These are phyloP conservation scores for Rhinogobio ventralis DNA, from an alignment of 2,797 vertebrate species.

Conservation along the genomic window DNA sequence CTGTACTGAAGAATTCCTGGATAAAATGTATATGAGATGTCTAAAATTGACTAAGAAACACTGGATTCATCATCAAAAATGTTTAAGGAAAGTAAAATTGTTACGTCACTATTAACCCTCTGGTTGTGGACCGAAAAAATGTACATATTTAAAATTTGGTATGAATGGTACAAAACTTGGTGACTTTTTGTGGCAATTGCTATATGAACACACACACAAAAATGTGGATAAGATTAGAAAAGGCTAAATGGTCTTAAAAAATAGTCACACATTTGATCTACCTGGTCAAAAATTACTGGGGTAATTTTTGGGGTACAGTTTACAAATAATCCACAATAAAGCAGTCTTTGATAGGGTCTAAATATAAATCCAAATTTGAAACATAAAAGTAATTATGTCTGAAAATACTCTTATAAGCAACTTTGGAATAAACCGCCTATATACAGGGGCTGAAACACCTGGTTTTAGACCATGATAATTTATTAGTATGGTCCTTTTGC, in stretches of 20 bases:
- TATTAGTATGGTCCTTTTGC: too few relatives aligned
- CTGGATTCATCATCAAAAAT: background rate
- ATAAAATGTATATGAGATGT: conserved; percentile 18
- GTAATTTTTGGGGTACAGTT: background rate
- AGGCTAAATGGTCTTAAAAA: background rate
- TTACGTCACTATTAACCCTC: background rate
- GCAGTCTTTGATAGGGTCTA: too few relatives aligned
- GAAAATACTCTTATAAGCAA: too few relatives aligned
- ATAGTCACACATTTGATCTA: background rate
- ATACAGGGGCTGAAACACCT: background rate
- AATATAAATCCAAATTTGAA: background rate
- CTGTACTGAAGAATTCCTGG: conserved; percentile 89
- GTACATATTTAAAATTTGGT: background rate
- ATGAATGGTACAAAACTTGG: background rate
- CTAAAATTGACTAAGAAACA: background rate
- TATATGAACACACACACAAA: background rate
- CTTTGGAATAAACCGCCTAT: too few relatives aligned
- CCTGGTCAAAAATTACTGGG: background rate
- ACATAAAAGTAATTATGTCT: too few relatives aligned
- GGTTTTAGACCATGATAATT: too few relatives aligned
- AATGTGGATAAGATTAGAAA: background rate
- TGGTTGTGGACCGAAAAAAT: background rate
- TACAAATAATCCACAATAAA: too few relatives aligned
- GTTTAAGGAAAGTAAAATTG: background rate
- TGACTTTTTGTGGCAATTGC: too few relatives aligned